Evolutionary conservation across 2,113 vertebrate genomes (phyloP).

Genomic region (Phalacrocorax aristotelis): DNA sequence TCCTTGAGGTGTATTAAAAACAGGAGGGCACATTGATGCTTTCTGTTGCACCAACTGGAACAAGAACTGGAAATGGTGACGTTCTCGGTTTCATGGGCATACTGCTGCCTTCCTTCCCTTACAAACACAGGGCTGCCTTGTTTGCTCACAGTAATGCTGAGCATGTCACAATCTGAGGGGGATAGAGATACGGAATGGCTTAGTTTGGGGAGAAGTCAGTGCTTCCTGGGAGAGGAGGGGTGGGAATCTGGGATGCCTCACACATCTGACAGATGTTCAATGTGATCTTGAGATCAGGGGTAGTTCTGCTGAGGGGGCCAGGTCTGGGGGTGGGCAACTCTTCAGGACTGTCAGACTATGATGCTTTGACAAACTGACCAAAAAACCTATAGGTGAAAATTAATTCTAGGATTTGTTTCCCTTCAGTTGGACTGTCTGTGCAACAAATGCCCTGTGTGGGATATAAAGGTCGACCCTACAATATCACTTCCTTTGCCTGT

Average conservation of each 20-base stretch:
- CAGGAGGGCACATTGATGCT: not conserved
- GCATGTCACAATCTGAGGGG: accelerated
- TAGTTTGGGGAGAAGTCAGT: not conserved
- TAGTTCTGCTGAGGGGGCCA: not conserved
- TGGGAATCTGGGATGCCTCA: not conserved
- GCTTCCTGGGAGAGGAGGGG: not conserved
- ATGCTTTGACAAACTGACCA: not conserved
- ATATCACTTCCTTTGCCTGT: not conserved
- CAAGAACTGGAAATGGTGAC: not conserved
- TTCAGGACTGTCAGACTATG: not conserved
- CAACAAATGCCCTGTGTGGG: not conserved
- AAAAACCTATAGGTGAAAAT: not conserved
- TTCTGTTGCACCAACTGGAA: not conserved
- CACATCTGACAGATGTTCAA: not conserved
- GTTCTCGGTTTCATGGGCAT: not conserved
- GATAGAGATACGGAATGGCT: not conserved
- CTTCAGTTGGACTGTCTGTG: not conserved
- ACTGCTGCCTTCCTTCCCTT: not conserved
- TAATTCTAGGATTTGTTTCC: not conserved
- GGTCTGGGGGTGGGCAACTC: not conserved
- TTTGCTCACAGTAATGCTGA: not conserved
- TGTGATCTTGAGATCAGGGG: not conserved
- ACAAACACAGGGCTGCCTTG: not conserved
- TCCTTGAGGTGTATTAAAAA: slow-evolving; percentile 24
- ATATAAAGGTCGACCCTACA: not conserved